Percentiles rank a stretch among this genome's conserved stretches.
phyloP scores from a whole-genome alignment of 2,113 vertebrate species.

The Phaethon lepturus region DNA sequence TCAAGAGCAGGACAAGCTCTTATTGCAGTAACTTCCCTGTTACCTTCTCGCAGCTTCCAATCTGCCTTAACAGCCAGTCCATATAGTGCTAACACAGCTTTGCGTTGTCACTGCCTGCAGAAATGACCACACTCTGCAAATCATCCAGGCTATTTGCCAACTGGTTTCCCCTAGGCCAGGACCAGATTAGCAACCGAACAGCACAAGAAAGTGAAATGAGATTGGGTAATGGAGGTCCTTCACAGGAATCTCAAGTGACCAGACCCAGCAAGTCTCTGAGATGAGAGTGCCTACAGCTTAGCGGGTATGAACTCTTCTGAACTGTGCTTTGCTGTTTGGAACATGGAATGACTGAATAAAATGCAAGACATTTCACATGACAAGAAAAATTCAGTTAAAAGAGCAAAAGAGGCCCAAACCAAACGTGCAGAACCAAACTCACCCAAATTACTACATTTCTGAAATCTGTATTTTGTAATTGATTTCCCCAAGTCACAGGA shows the following conservation, averaged over 20 bases:
- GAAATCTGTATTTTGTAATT: background rate
- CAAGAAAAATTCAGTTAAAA: background rate
- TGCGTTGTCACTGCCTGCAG: background rate
- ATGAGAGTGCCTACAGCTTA: background rate
- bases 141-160: background rate
- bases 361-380: background rate
- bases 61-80: background rate
- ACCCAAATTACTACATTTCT: background rate
- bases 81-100: rapidly evolving
- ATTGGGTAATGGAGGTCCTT: background rate
- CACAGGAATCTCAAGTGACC: background rate
- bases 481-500: background rate
- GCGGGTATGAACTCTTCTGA: background rate
- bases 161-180: background rate
- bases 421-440: background rate
- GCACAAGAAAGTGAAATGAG: background rate
- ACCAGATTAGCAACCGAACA: background rate
- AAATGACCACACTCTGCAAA: rapidly evolving
- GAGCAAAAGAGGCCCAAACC: background rate
- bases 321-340: background rate
- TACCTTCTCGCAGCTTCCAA: background rate
- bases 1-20: background rate
- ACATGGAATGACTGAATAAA: background rate
- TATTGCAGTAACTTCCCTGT: background rate
- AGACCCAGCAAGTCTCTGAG: background rate